Conservation (phyloP, 2,797 vertebrate genomes). For the Falco berigora region DNA sequence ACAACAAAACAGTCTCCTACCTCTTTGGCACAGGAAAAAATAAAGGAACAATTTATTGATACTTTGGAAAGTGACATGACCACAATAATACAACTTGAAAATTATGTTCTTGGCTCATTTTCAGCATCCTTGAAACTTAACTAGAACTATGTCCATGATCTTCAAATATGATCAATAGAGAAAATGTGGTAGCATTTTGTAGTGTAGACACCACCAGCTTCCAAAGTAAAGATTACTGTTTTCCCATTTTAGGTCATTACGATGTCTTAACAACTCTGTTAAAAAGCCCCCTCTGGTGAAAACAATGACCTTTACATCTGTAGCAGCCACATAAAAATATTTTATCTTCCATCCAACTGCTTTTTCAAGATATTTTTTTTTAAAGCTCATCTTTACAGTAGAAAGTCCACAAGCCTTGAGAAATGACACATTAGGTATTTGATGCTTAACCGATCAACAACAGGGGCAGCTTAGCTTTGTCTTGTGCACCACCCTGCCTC, state of each 20-base stretch:
- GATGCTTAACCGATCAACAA: not conserved
- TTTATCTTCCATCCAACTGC: not conserved
- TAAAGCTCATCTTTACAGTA: not conserved
- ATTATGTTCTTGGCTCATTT: not conserved
- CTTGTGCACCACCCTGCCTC: not conserved
- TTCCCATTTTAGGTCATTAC: not conserved
- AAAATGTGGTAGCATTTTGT: not conserved
- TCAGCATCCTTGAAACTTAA: not conserved
- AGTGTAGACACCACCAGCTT: not conserved
- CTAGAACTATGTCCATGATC: not conserved
- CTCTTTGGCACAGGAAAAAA: slow-evolving; percentile 42
- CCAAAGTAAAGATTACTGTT: not conserved
- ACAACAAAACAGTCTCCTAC: slow-evolving; percentile 30
- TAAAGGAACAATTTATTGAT: not conserved
- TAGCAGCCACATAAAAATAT: not conserved
- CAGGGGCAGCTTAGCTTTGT: not conserved
- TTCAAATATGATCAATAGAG: not conserved
- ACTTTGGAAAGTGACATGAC: not conserved
- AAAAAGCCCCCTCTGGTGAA: not conserved
- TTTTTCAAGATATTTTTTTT: not conserved
- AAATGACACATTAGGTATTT: not conserved
- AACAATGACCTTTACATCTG: not conserved
- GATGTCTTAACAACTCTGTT: not conserved
- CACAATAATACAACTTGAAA: not conserved
- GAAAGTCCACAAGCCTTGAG: not conserved